Evolutionary conservation across 2,797 vertebrate genomes (phyloP).

Genomic region (Macroramphosus scolopax): DNA sequence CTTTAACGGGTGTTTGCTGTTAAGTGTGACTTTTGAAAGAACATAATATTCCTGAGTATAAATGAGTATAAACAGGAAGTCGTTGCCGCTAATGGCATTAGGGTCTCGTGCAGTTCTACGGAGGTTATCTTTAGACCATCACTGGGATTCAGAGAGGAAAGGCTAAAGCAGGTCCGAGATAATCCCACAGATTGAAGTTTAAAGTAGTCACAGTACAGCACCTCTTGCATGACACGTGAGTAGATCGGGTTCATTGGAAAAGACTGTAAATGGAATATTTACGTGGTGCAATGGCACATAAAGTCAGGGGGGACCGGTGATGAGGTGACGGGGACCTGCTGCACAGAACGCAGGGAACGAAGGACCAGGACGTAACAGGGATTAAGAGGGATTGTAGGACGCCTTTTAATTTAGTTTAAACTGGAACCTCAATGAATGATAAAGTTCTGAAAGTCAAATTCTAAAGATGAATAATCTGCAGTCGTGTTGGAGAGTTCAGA

Average conservation of each 20-base stretch:
- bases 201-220: constrained; percentile 39
- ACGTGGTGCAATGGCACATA: neutral
- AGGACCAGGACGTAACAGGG: constrained; percentile 11
- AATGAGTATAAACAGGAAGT: constrained; percentile 29
- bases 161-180: constrained; percentile 56
- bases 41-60: too few species aligned
- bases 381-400: constrained; percentile 35
- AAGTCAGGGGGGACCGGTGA: too few species aligned
- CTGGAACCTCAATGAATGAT: too few species aligned
- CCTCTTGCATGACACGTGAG: constrained; percentile 27
- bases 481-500: too few species aligned
- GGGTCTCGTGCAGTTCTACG: constrained; percentile 33
- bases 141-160: constrained; percentile 42
- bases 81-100: constrained; percentile 50
- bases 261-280: constrained; percentile 12
- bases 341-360: constrained; percentile 2
- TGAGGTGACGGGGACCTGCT: neutral
- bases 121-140: constrained; percentile 67
- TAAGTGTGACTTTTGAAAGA: too few species aligned
- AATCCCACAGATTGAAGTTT: constrained; percentile 68
- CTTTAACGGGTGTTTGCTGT: constrained; percentile 1
- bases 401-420: too few species aligned
- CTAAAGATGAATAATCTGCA: too few species aligned
- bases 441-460: too few species aligned
- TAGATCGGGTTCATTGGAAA: constrained; percentile 16